Evolutionary conservation across 2,797 vertebrate species (phyloP).

Genomic region (Meriones psammophilus): DNA sequence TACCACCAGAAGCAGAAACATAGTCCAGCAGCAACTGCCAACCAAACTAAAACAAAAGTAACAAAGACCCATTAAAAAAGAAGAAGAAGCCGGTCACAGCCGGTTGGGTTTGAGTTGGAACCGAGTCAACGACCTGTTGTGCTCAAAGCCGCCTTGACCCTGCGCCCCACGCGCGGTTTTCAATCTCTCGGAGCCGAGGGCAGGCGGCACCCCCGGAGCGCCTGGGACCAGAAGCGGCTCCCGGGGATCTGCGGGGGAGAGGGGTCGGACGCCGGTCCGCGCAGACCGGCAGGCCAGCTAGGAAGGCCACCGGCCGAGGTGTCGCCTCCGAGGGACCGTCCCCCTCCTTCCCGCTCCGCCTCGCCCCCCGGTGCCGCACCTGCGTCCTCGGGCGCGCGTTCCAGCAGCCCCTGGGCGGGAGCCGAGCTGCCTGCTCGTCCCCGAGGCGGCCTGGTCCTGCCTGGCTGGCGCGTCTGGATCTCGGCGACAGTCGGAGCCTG

Average conservation of each 20-base stretch:
- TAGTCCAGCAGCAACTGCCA: constrained; percentile 80
- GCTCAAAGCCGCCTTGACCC: background rate
- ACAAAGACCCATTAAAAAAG: background rate
- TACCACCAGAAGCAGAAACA: constrained; percentile 81
- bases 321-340: background rate
- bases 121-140: constrained; percentile 60
- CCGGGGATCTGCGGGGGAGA: background rate
- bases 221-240: background rate
- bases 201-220: background rate
- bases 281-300: background rate
- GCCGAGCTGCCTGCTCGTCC: background rate
- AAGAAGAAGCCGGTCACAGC: background rate
- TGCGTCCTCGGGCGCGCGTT: constrained; percentile 57
- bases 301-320: background rate
- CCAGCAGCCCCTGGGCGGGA: background rate
- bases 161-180: constrained; percentile 56
- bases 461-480: background rate
- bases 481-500: background rate
- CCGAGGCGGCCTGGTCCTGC: background rate
- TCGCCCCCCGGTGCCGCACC: constrained; percentile 31
- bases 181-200: background rate
- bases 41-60: constrained; percentile 78
- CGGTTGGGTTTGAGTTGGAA: background rate
- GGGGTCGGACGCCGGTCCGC: background rate
- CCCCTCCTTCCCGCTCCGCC: background rate